Percentiles rank a stretch among this genome's conserved stretches.
phyloP scores from a whole-genome alignment of 2,888 invertebrate species.

The Eupithecia insigniata region DNA sequence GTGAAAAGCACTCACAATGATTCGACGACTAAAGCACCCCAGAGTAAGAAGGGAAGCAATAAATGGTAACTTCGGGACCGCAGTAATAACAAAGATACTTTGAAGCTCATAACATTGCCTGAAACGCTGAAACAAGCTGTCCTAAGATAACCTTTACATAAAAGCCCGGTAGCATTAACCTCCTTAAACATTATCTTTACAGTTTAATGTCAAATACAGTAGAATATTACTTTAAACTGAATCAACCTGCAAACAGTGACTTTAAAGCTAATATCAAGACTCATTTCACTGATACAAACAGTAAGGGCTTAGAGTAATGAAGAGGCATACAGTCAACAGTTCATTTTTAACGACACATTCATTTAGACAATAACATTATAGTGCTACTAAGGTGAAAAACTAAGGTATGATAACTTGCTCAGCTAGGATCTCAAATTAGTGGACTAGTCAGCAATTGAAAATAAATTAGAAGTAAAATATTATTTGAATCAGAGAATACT shows the following conservation, averaged over 20 bases:
- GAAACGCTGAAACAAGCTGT: conserved; percentile 7
- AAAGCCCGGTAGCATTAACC: conserved; percentile 15
- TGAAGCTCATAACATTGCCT: conserved; percentile 4
- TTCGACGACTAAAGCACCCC: background rate
- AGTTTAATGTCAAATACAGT: conserved; percentile 26
- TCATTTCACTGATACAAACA: conserved; percentile 47
- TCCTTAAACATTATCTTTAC: conserved; percentile 21
- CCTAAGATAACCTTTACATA: conserved; percentile 8
- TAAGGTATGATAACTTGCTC: too few relatives aligned
- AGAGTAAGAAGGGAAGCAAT: background rate
- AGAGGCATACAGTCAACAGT: background rate
- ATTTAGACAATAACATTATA: too few relatives aligned
- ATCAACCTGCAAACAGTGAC: conserved; percentile 39
- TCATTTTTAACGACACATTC: too few relatives aligned
- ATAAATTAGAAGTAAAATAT: too few relatives aligned
- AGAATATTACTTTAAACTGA: conserved; percentile 31
- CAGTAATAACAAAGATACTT: conserved; percentile 13
- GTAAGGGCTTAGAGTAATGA: conserved; percentile 24
- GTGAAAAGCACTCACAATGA: background rate
- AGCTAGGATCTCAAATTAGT: too few relatives aligned
- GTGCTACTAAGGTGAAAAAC: too few relatives aligned
- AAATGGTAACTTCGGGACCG: background rate
- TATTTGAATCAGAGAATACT: too few relatives aligned
- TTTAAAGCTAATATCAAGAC: conserved; percentile 45
- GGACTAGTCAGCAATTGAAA: too few relatives aligned